Evolutionary conservation across 2,797 vertebrate species (phyloP).

Genomic region (Streptopelia turtur): DNA sequence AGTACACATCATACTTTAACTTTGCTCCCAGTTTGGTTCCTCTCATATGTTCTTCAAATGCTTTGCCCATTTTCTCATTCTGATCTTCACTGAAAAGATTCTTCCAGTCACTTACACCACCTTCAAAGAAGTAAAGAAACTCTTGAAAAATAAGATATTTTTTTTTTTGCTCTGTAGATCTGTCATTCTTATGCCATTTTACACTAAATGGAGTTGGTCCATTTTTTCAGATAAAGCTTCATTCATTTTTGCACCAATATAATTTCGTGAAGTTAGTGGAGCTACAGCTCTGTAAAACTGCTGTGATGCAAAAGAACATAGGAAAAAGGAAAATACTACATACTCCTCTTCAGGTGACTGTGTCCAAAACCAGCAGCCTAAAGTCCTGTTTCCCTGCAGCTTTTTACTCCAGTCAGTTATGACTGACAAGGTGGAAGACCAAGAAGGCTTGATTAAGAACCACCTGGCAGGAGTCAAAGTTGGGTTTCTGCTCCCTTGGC

Average conservation of each 20-base stretch:
- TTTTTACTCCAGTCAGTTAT: neutral
- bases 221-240: neutral
- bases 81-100: slow-evolving; percentile 82
- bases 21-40: slow-evolving; percentile 79
- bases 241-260: neutral
- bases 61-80: slow-evolving; percentile 82
- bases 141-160: neutral
- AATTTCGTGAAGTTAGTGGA: neutral
- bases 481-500: neutral
- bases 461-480: neutral
- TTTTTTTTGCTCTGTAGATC: neutral
- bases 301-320: neutral
- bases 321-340: neutral
- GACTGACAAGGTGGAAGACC: neutral
- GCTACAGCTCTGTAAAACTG: neutral
- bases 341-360: rapidly evolving
- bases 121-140: slow-evolving; percentile 59
- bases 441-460: neutral
- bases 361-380: neutral
- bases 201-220: neutral
- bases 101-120: slow-evolving; percentile 86
- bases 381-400: neutral
- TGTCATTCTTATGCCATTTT: neutral
- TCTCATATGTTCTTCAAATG: slow-evolving; percentile 76
- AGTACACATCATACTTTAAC: slow-evolving; percentile 81